A percentile compares a stretch with the other conserved stretches of the same genome.
These are phyloP conservation scores for Semaprochilodus insignis DNA, from an alignment of 2,797 vertebrate genomes.

Conservation along the genomic window DNA sequence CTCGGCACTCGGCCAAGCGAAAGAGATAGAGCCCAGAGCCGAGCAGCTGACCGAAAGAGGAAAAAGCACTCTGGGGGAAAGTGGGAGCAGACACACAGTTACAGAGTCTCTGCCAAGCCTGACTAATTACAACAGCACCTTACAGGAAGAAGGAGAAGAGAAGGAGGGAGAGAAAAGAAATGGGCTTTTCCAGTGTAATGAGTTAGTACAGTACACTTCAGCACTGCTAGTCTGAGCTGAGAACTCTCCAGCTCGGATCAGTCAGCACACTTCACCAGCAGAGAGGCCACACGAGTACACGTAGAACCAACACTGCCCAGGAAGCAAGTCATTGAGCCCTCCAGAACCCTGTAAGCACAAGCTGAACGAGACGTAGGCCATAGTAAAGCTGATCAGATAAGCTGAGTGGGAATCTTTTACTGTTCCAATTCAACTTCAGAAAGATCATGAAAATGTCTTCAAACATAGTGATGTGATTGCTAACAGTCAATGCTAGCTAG, in stretches of 20 bases:
- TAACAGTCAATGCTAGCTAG: too few relatives aligned
- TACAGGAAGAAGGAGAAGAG: background rate
- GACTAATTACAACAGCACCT: conserved; percentile 47
- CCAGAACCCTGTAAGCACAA: background rate
- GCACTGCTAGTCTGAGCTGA: background rate
- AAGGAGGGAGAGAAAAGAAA: conserved; percentile 18
- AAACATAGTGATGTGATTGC: too few relatives aligned
- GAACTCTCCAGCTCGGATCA: background rate
- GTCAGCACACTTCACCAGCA: background rate
- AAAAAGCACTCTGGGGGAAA: conserved; percentile 19
- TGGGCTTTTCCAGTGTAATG: background rate
- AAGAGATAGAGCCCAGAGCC: background rate
- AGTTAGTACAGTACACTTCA: background rate
- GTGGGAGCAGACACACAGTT: background rate
- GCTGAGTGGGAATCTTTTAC: too few relatives aligned
- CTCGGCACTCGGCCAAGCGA: background rate
- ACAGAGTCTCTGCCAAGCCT: conserved; percentile 1
- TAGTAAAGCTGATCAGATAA: too few relatives aligned
- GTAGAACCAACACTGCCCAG: background rate
- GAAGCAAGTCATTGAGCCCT: background rate
- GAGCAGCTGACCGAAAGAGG: background rate
- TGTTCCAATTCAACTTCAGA: too few relatives aligned
- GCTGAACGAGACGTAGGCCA: background rate
- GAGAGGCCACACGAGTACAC: background rate
- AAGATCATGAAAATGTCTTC: too few relatives aligned